Evolutionary conservation across 2,113 vertebrate species (phyloP).

Genomic region (Megaceryle torquata): DNA sequence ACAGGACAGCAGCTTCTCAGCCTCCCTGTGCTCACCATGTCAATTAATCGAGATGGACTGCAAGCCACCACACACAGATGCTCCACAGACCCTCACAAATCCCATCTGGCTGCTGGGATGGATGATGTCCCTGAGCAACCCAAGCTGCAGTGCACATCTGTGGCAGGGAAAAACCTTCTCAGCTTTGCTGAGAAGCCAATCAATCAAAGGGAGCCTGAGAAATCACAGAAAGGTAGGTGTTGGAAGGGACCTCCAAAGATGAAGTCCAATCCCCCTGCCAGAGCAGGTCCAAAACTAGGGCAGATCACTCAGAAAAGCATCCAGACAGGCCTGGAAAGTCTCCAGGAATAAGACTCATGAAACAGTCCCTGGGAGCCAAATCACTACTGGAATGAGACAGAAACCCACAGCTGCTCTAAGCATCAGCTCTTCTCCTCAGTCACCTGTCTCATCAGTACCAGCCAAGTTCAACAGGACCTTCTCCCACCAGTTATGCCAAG

Average conservation of each 20-base stretch:
- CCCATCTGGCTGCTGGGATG: neutral
- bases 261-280: too few relatives aligned
- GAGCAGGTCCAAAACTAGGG: too few relatives aligned
- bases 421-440: too few relatives aligned
- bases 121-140: neutral
- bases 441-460: neutral
- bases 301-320: too few relatives aligned
- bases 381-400: neutral
- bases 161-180: neutral
- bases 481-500: neutral
- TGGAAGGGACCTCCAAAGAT: too few relatives aligned
- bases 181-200: neutral
- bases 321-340: too few relatives aligned
- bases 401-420: neutral
- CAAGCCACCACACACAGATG: neutral
- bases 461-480: neutral
- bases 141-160: neutral
- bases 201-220: neutral
- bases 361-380: neutral
- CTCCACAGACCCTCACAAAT: neutral
- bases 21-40: accelerated
- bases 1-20: neutral
- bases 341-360: too few relatives aligned
- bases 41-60: accelerated
- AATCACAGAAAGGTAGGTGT: too few relatives aligned